These are phyloP conservation scores for Aleiodes sp. DNA, from an alignment of 1,140 invertebrate genomes.

Conservation along the genomic window DNA sequence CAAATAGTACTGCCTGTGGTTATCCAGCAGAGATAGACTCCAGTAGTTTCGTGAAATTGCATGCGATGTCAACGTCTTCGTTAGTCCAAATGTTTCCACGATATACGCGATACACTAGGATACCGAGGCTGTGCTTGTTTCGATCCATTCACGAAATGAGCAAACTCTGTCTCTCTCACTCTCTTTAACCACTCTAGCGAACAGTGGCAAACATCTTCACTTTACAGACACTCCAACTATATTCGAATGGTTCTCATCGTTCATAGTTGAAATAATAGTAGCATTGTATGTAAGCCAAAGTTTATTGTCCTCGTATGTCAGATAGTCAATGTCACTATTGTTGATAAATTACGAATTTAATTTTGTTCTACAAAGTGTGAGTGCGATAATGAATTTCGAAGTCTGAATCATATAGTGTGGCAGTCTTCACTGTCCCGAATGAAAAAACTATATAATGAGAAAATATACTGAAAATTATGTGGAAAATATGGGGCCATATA, in stretches of 20 bases:
- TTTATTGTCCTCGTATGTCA: constrained; percentile 3
- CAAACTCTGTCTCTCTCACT: not conserved
- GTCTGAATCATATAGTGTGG: too few species aligned
- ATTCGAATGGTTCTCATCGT: not conserved
- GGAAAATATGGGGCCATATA: too few species aligned
- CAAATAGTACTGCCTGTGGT: not conserved
- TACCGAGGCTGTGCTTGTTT: not conserved
- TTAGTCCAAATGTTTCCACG: constrained; percentile 10
- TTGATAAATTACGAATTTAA: too few species aligned
- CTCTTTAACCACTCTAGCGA: too few species aligned
- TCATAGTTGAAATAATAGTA: constrained; percentile 9
- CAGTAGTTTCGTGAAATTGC: not conserved
- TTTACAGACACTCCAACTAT: not conserved
- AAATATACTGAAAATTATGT: too few species aligned
- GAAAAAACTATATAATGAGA: too few species aligned
- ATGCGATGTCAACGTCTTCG: constrained; percentile 13
- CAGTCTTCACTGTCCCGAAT: too few species aligned
- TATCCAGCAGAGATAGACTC: not conserved
- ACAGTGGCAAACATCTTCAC: constrained; percentile 12
- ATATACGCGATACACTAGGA: not conserved
- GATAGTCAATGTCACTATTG: not conserved
- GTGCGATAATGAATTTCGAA: too few species aligned
- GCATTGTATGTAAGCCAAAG: not conserved
- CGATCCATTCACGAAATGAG: constrained; percentile 20
- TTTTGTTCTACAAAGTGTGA: too few species aligned